Evolutionary conservation across 2,113 vertebrate species (phyloP), one percentile per base, ranked within the genome.

Genomic region (Laticauda colubrina): DNA sequence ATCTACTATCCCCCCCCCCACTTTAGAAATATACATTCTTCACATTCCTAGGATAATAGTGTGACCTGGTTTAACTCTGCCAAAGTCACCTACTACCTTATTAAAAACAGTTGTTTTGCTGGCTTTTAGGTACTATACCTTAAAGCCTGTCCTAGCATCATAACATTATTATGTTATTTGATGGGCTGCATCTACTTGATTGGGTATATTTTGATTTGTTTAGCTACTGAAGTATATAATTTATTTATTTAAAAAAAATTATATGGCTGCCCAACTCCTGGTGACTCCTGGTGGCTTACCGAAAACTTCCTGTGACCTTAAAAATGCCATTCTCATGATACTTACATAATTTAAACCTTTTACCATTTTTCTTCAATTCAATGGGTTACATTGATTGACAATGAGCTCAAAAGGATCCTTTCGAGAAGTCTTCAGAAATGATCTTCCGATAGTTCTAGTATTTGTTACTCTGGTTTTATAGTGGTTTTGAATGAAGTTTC

Each of bases 21-120:
- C 34, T 43, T 43, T 43, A 81, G 75, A 43, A 59, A n/a, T 89
- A 69, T 54, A 81, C 48, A 86, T 93, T 93, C 55, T 45, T 91
- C 5, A 45, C 53, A 85, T 91, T 89, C 89, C 43, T n/a, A 39
- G 56, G 29, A 20, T 1, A 81, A 24, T 34, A 12, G 1, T 26
- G 4, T 43, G 88, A 88, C 20, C 85, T 89, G 4, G 1, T 48
- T 91, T 45, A n/a, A 26, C 64, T 1, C 81, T 57, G 34, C 75
- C 24, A 87, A 95, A 96, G 95, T 95, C 93, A 94, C 54, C 29
- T 90, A 87, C 90, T 56, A 91, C 57, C 91, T 61, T 43, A 4
- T 90, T 90, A 21, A 94, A 92, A 94, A 89, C 90, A 3, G 90
- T 89, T 85, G 64, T 94, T 61, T 95, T 95, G 93, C 94, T 94